These are phyloP conservation scores for Equus przewalskii DNA, from an alignment of 2,113 vertebrate genomes.

Conservation along the genomic window DNA sequence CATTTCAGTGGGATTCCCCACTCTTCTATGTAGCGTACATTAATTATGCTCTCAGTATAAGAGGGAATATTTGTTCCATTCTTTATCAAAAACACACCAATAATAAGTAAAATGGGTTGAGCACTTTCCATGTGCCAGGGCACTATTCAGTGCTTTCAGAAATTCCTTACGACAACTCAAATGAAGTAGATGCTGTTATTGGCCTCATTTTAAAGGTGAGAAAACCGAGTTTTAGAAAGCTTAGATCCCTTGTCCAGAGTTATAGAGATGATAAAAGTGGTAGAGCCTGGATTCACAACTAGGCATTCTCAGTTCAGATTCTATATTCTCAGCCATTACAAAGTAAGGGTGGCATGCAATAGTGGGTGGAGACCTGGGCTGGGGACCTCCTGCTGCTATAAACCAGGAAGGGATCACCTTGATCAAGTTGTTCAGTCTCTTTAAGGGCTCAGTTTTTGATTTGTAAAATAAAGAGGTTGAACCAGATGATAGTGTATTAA, in stretches of 20 bases:
- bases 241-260: neutral
- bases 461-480: neutral
- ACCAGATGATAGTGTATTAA: neutral
- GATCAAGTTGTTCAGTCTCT: neutral
- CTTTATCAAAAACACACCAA: neutral
- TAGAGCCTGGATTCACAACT: neutral
- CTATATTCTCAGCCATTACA: neutral
- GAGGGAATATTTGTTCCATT: neutral
- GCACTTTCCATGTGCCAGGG: neutral
- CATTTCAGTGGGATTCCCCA: neutral
- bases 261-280: neutral
- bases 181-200: neutral
- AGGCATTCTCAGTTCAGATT: neutral
- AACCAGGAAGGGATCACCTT: neutral
- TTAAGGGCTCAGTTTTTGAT: slow-evolving; percentile 10
- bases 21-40: neutral
- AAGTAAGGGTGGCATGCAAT: accelerated
- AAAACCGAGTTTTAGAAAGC: neutral
- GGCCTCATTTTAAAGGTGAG: neutral
- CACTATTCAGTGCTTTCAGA: neutral
- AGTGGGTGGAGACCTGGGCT: neutral
- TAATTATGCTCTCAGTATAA: neutral
- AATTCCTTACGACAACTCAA: neutral
- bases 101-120: neutral
- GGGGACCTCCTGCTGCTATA: neutral